A percentile compares a stretch with the other conserved stretches of the same genome.
phyloP scores from a whole-genome alignment of 2,113 vertebrate species.

The Engraulis encrasicolus region DNA sequence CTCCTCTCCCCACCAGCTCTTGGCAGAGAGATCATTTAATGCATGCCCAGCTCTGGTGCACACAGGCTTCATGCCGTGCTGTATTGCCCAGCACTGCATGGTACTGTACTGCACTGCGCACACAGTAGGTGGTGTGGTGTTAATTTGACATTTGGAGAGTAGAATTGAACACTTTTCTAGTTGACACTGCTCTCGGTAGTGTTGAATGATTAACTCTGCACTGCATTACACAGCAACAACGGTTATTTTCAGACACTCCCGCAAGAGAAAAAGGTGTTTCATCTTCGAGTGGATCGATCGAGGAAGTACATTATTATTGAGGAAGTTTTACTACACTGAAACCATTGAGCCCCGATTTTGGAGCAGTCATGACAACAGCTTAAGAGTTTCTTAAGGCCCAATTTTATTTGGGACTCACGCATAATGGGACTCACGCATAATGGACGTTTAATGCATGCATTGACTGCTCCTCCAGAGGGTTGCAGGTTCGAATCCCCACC shows the following conservation, averaged over 20 bases:
- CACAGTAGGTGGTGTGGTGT: no score
- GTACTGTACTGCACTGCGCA: no score
- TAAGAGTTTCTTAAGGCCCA: neutral
- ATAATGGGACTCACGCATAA: no score
- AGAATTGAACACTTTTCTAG: no score
- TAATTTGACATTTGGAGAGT: no score
- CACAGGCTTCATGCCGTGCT: no score
- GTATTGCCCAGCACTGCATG: no score
- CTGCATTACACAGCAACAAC: neutral
- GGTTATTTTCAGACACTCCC: neutral
- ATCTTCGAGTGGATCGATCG: neutral
- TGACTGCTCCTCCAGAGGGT: neutral
- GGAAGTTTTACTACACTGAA: neutral
- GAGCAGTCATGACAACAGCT: neutral
- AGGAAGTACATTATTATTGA: neutral
- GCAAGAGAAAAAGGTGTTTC: neutral
- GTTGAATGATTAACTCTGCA: no score
- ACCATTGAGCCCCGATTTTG: neutral
- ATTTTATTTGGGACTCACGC: neutral
- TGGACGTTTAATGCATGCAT: neutral
- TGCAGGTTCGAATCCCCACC: no score
- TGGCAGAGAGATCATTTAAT: conserved; percentile 19
- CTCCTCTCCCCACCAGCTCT: no score
- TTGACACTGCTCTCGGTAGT: no score
- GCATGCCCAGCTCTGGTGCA: neutral